Evolutionary conservation across 2,888 invertebrate species (phyloP).

Genomic region (Autographa gamma): DNA sequence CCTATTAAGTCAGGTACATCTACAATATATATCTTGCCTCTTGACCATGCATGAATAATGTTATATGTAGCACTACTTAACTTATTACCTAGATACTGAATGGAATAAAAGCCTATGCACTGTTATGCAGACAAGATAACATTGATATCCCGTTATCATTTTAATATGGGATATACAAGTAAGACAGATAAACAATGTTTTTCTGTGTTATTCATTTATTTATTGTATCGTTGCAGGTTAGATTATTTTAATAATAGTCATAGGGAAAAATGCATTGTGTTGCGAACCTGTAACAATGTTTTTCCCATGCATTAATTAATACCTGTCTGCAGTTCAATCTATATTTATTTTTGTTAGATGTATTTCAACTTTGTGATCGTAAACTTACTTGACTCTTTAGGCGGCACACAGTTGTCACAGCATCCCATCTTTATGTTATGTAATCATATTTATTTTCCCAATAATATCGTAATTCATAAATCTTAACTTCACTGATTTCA

Average conservation of each 20-base stretch:
- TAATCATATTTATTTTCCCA: constrained; percentile 38
- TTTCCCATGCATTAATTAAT: no score
- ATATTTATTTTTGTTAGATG: background rate
- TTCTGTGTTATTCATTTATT: background rate
- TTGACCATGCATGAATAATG: no score
- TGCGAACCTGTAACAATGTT: background rate
- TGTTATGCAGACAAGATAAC: background rate
- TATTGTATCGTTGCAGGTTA: background rate
- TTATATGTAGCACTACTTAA: no score
- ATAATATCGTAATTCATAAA: constrained; percentile 21
- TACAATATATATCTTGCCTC: no score
- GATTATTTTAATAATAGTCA: background rate
- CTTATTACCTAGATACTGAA: background rate
- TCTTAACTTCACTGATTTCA: constrained; percentile 23
- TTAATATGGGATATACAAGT: background rate
- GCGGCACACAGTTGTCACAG: constrained; percentile 75
- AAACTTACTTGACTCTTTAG: constrained; percentile 82
- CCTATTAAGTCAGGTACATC: no score
- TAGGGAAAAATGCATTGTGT: background rate
- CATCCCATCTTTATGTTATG: constrained; percentile 73
- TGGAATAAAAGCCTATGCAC: background rate
- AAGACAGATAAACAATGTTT: background rate
- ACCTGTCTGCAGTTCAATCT: background rate
- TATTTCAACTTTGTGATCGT: background rate
- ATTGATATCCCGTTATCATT: background rate